Evolutionary conservation across 2,888 invertebrate genomes (phyloP).

Genomic region (Amphimallon solstitiale): DNA sequence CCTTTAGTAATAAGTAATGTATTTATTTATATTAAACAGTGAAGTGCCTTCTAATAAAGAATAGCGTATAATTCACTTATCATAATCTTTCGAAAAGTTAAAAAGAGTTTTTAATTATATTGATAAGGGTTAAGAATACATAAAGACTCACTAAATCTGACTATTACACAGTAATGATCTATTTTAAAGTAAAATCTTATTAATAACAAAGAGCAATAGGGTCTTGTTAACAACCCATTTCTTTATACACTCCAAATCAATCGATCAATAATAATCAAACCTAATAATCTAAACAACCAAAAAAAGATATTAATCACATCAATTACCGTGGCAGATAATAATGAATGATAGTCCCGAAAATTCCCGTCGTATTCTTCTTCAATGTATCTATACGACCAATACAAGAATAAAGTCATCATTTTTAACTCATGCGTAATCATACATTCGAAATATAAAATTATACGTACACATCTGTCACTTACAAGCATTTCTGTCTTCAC

Average conservation of each 20-base stretch:
- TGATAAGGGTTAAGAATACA: too few relatives aligned
- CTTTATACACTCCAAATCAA: constrained; percentile 39
- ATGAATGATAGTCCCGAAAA: constrained; percentile 42
- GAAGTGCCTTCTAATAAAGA: too few relatives aligned
- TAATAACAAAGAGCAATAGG: constrained; percentile 28
- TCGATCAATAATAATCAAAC: constrained; percentile 52
- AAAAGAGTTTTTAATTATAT: too few relatives aligned
- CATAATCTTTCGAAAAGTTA: too few relatives aligned
- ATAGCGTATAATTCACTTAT: too few relatives aligned
- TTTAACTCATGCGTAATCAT: constrained; percentile 59
- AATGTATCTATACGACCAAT: constrained; percentile 35
- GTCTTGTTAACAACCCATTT: constrained; percentile 34
- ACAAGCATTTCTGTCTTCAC: constrained; percentile 61
- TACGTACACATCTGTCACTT: constrained; percentile 60
- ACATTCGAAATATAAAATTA: constrained; percentile 59
- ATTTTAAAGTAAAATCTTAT: constrained; percentile 7
- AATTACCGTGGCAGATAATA: constrained; percentile 48
- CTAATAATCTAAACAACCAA: constrained; percentile 48
- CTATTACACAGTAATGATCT: background rate
- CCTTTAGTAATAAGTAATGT: too few relatives aligned
- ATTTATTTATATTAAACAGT: too few relatives aligned
- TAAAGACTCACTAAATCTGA: too few relatives aligned
- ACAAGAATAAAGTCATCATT: constrained; percentile 60
- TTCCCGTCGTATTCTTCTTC: background rate
- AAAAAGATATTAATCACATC: constrained; percentile 55